These are phyloP conservation scores for Hyposoter didymator DNA, from an alignment of 2,888 invertebrate genomes.

Conservation along the genomic window DNA sequence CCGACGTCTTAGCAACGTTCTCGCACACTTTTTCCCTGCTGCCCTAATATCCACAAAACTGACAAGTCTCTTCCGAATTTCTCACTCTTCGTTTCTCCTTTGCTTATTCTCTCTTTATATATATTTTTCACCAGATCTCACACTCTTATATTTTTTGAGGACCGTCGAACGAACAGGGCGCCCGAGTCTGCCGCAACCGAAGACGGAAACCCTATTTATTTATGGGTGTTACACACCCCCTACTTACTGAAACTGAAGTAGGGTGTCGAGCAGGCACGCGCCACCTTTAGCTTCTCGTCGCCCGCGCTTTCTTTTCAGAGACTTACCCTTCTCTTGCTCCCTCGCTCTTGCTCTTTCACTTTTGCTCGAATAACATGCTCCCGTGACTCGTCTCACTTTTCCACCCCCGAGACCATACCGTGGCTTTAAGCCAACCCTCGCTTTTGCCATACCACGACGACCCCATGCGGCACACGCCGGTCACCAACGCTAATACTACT, in stretches of 20 bases:
- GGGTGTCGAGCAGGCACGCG: conserved; percentile 80
- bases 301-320: conserved; percentile 62
- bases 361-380: conserved; percentile 56
- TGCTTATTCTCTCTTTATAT: conserved; percentile 16
- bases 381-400: conserved; percentile 67
- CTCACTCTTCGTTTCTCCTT: conserved; percentile 46
- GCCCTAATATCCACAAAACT: conserved; percentile 22
- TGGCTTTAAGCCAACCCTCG: conserved; percentile 50
- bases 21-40: conserved; percentile 23
- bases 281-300: conserved; percentile 71
- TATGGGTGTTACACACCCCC: conserved; percentile 80
- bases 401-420: conserved; percentile 66
- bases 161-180: conserved; percentile 49
- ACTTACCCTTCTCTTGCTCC: conserved; percentile 38
- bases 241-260: conserved; percentile 78
- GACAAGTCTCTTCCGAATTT: conserved; percentile 47
- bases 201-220: conserved; percentile 83
- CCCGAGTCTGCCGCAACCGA: conserved; percentile 73
- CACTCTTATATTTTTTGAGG: conserved; percentile 58
- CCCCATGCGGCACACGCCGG: conserved; percentile 51
- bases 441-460: conserved; percentile 35
- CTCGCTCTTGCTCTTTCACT: conserved; percentile 50
- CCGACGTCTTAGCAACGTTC: conserved; percentile 12
- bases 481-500: conserved; percentile 31
- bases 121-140: conserved; percentile 27